A percentile compares a stretch with the other conserved stretches of the same genome.
phyloP scores from a whole-genome alignment of 2,113 vertebrate species.

The Lathamus discolor region DNA sequence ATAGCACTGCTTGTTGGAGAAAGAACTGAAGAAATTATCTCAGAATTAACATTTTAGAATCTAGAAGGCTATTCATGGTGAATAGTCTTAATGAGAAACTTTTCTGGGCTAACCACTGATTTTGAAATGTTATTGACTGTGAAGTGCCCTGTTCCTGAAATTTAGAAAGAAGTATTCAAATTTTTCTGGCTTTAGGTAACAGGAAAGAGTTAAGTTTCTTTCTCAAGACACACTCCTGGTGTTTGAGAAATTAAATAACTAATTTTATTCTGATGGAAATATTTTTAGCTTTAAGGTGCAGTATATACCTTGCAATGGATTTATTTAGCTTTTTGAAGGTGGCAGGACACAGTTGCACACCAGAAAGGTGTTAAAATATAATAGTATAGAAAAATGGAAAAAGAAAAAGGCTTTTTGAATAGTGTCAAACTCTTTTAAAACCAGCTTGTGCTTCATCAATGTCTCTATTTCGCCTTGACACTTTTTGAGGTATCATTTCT shows the following conservation, averaged over 20 bases:
- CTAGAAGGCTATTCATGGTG: not conserved
- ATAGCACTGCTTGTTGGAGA: not conserved
- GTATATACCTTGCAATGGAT: not conserved
- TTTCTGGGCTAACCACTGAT: not conserved
- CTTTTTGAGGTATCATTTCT: not conserved
- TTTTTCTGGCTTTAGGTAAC: not conserved
- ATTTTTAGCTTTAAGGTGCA: not conserved
- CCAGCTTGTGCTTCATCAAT: not conserved
- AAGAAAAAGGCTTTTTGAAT: not conserved
- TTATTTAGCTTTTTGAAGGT: not conserved
- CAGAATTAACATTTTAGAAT: not conserved
- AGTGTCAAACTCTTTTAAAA: not conserved
- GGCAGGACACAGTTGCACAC: not conserved
- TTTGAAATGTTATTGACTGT: not conserved
- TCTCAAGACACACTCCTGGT: not conserved
- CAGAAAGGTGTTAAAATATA: not conserved
- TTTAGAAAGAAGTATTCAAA: not conserved
- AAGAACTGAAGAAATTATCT: not conserved
- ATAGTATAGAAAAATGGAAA: not conserved
- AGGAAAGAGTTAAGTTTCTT: not conserved
- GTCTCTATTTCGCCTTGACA: not conserved
- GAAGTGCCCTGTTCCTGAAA: not conserved
- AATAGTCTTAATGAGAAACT: not conserved
- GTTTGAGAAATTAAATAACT: not conserved
- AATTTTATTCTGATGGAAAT: not conserved